A percentile compares a stretch with the other conserved stretches of the same genome.
phyloP scores from a whole-genome alignment of 2,113 vertebrate genomes.

The Eidolon helvum region DNA sequence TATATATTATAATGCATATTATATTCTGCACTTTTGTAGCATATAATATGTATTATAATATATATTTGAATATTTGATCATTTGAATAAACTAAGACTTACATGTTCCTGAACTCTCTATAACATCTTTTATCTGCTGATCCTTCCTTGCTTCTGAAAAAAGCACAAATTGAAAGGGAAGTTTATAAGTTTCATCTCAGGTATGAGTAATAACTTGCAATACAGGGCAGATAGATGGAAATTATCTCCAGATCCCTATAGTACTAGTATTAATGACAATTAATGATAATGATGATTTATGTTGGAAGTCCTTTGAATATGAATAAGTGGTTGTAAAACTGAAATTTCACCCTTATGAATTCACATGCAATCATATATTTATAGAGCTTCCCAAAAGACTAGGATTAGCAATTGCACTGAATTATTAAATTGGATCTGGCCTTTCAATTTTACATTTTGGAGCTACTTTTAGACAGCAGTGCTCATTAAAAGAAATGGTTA shows the following conservation, averaged over 20 bases:
- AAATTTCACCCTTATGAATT: constrained; percentile 32
- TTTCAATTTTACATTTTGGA: constrained; percentile 36
- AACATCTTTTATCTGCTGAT: background rate
- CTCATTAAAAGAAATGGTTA: constrained; percentile 38
- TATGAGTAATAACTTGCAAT: background rate
- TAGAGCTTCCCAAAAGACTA: background rate
- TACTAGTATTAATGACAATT: constrained; percentile 29
- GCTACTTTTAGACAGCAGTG: background rate
- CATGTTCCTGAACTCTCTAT: background rate
- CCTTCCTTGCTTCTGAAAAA: background rate
- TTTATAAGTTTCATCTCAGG: background rate
- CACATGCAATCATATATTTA: constrained; percentile 11
- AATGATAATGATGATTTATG: background rate
- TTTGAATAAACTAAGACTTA: background rate
- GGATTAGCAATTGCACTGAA: background rate
- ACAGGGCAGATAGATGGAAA: background rate
- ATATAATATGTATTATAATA: background rate
- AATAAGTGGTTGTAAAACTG: constrained; percentile 18
- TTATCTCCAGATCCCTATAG: background rate
- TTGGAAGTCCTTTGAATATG: background rate
- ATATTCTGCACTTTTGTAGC: no score
- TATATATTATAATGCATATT: background rate
- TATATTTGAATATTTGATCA: background rate
- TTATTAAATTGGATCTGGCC: background rate
- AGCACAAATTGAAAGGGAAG: background rate